These are phyloP conservation scores for Hydropsyche betteni DNA, from an alignment of 2,888 invertebrate genomes.

Conservation along the genomic window DNA sequence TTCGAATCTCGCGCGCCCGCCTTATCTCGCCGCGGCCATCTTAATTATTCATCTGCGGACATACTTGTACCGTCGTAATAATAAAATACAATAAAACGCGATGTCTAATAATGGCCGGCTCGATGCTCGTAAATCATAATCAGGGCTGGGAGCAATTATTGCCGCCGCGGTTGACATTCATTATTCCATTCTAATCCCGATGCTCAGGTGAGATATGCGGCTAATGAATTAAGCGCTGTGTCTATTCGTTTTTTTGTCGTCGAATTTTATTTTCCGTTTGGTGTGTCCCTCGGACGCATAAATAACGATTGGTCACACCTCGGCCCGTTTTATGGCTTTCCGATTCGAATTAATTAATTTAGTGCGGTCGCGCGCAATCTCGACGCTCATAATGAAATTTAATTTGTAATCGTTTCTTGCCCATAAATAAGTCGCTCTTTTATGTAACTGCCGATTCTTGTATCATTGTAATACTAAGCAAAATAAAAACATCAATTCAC, in stretches of 20 bases:
- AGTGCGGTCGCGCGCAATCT: no score
- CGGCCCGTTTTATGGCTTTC: conserved; percentile 11
- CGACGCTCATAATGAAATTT: no score
- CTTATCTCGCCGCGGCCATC: conserved; percentile 45
- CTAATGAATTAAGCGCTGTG: conserved; percentile 32
- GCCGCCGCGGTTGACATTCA: conserved; percentile 32
- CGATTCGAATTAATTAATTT: conserved; percentile 34
- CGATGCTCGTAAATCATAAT: conserved; percentile 48
- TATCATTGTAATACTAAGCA: no score
- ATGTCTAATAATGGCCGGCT: not conserved
- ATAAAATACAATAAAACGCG: no score
- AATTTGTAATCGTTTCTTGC: no score
- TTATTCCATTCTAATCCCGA: conserved; percentile 25
- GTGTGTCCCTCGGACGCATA: not conserved
- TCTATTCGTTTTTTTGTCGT: not conserved
- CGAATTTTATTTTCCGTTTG: not conserved
- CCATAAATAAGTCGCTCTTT: no score
- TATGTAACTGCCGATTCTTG: no score
- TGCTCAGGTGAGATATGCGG: conserved; percentile 28
- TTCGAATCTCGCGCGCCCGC: conserved; percentile 26
- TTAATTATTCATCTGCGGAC: conserved; percentile 50
- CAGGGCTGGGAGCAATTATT: conserved; percentile 43
- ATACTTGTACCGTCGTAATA: not conserved
- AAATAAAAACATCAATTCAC: no score
- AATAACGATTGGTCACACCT: conserved; percentile 30